Base-by-base conservation (phyloP, 2,113 vertebrate species). In the Ornithorhynchus anatinus region DNA sequence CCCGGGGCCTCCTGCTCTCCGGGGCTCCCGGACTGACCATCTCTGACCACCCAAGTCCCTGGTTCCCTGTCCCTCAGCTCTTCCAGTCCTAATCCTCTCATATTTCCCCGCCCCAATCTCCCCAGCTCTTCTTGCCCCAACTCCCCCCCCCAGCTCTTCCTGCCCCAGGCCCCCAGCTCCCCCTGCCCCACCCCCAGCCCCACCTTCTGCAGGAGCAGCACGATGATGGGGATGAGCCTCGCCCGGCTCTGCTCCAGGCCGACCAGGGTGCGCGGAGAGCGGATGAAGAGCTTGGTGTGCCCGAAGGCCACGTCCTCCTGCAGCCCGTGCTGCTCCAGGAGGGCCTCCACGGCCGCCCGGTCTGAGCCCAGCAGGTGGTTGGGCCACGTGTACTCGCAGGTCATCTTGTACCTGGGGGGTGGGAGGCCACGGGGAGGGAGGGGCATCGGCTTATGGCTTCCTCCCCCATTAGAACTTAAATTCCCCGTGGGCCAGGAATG, bases 351-450 rank as follows among this genome's bases (percentile, higher is more conserved):
- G 0, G 97, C 97, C 3, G 95, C 96, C 13, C 61, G 74, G 84
- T 99, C 96, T 0, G 92, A 89, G 32, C 27, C 69, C 96, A 99
- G 95, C 76, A 98, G 88, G 89, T 99, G 97, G 80, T 99, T 96
- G 8, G 97, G 97, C 97, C 97, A 99, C 0, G 97, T 99, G 91
- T 97, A 99, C 84, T 97, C 96, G 1, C 96, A 97, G 2, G 97
- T 99, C 97, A 99, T 99, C 83, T 99, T 99, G 67, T 99, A 98
- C 72, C 97, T 97, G 65, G 23, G 39, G 13, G 14, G 13, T 5
- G 11, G 33, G 23, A 7, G 3, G 11, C 53, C 48, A 39, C 27
- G 3, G 1, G 14, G 6, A 10, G 58, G 13, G 38, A n/a, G n/a
- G n/a, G n/a, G n/a, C n/a, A n/a, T n/a, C n/a, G n/a, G n/a, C n/a